These are phyloP conservation scores for Sinopyrophorus schimmeli DNA, from an alignment of 2,888 invertebrate genomes.

Conservation along the genomic window DNA sequence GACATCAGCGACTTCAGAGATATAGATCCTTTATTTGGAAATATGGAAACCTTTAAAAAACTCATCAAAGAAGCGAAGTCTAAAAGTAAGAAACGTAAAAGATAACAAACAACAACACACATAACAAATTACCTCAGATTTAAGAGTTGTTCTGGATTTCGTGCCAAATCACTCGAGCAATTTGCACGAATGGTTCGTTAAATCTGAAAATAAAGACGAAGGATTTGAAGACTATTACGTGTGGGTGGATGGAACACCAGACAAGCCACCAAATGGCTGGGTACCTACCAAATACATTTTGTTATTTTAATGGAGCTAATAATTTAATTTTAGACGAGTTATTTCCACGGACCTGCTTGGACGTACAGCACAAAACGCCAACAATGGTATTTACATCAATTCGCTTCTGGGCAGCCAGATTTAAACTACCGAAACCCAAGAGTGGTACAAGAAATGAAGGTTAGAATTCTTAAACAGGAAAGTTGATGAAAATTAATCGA, in stretches of 20 bases:
- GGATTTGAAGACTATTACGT: conserved; percentile 76
- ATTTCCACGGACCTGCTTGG: conserved; percentile 48
- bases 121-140: conserved; percentile 39
- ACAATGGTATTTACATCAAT: conserved; percentile 81
- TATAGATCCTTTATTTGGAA: conserved; percentile 75
- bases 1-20: conserved; percentile 79
- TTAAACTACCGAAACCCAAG: conserved; percentile 75
- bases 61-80: conserved; percentile 62
- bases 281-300: too few relatives aligned
- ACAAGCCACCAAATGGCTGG: conserved; percentile 72
- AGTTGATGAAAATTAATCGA: neutral
- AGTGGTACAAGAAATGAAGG: conserved; percentile 69
- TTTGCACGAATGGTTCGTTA: conserved; percentile 78
- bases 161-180: conserved; percentile 71
- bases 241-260: conserved; percentile 66
- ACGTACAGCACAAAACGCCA: conserved; percentile 30
- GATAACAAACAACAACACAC: too few relatives aligned
- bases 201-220: conserved; percentile 64
- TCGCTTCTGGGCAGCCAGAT: conserved; percentile 76
- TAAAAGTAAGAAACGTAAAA: conserved; percentile 45
- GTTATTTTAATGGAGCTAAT: too few relatives aligned
- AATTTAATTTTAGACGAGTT: conserved; percentile 43
- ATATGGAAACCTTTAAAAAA: conserved; percentile 68
- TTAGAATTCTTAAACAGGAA: conserved; percentile 18
- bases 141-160: conserved; percentile 57